phyloP scores from a whole-genome alignment of 2,113 vertebrate species.

The Phoenicopterus ruber region DNA sequence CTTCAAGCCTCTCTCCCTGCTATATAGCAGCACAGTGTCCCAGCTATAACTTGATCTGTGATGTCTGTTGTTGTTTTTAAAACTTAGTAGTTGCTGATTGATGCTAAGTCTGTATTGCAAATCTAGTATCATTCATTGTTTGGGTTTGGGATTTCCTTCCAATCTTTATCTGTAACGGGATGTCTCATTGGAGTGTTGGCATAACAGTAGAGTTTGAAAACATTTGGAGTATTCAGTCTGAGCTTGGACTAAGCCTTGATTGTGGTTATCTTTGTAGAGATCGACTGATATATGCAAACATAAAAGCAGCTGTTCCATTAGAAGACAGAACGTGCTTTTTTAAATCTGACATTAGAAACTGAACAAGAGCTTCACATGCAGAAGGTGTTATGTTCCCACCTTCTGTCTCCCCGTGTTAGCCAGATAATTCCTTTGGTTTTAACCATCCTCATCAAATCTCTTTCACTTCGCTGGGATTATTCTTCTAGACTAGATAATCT shows the following conservation, averaged over 20 bases:
- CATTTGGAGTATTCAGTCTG: background rate
- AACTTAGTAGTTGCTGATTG: background rate
- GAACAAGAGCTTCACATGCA: background rate
- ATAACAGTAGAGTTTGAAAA: background rate
- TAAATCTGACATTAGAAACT: background rate
- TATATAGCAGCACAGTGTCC: background rate
- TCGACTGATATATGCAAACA: background rate
- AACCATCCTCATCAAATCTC: background rate
- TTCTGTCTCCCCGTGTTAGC: background rate
- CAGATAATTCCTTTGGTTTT: background rate
- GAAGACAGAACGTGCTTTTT: background rate
- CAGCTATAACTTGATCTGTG: background rate
- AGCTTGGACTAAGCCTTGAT: background rate
- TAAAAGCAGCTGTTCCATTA: background rate
- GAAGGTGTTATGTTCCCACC: background rate
- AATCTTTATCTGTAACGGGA: background rate
- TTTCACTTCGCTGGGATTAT: background rate
- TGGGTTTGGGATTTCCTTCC: background rate
- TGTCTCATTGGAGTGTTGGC: background rate
- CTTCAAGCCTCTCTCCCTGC: background rate
- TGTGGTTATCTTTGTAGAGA: background rate
- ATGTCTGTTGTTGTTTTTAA: background rate
- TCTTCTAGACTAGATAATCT: background rate
- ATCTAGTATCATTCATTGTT: background rate
- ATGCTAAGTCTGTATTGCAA: background rate